These are phyloP conservation scores for Rhingia campestris DNA, from an alignment of 2,888 invertebrate genomes.

Conservation along the genomic window DNA sequence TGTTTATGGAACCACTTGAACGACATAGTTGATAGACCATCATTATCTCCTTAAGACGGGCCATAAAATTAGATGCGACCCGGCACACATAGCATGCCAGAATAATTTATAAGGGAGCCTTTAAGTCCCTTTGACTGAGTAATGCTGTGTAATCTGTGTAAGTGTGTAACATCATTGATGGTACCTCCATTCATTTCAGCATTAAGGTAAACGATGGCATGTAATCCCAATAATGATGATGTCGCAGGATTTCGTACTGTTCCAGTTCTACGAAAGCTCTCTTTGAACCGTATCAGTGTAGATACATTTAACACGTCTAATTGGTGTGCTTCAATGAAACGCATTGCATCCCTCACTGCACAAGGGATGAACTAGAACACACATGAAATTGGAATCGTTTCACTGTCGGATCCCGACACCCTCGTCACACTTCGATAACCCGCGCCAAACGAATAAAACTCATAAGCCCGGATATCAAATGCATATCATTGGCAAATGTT, in stretches of 20 bases:
- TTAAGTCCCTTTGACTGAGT: constrained; percentile 43
- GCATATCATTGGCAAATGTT: constrained; percentile 55
- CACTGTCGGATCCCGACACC: no score
- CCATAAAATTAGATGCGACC: constrained; percentile 43
- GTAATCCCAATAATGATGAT: constrained; percentile 62
- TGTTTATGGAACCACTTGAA: not conserved
- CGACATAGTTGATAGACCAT: not conserved
- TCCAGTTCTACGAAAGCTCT: constrained; percentile 32
- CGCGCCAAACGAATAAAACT: constrained; percentile 14
- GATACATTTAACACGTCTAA: not conserved
- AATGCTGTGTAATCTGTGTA: constrained; percentile 57
- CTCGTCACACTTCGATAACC: constrained; percentile 2
- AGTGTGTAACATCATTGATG: constrained; percentile 49
- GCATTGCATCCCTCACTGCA: not conserved
- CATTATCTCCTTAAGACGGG: constrained; percentile 40
- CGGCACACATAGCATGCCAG: constrained; percentile 8
- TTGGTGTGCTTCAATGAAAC: not conserved
- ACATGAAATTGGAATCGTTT: not conserved
- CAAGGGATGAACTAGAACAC: not conserved
- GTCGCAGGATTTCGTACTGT: constrained; percentile 39
- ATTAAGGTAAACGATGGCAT: constrained; percentile 63
- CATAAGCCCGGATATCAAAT: constrained; percentile 54
- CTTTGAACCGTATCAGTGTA: not conserved
- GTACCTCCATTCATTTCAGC: constrained; percentile 45
- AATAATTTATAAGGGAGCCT: constrained; percentile 9